Conservation (phyloP, 2,797 vertebrate species). For the Artibeus lituratus region DNA sequence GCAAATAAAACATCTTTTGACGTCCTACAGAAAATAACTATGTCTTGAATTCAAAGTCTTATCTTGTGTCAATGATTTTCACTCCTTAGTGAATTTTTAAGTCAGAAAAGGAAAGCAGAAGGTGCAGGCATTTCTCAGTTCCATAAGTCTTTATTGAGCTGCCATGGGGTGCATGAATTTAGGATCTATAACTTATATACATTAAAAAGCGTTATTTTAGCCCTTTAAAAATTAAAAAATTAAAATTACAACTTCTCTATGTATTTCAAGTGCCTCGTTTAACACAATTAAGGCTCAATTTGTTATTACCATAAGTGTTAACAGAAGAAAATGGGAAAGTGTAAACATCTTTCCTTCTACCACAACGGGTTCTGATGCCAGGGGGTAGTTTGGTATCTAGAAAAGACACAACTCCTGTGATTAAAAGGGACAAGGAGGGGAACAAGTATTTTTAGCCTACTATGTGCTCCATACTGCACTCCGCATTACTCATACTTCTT, state of each 20-base stretch:
- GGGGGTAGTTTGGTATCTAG: not conserved
- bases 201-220: slow-evolving; percentile 40
- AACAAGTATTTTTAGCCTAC: not conserved
- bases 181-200: slow-evolving; percentile 34
- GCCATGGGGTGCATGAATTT: slow-evolving; percentile 42
- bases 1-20: not conserved
- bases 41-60: not conserved
- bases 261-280: slow-evolving; percentile 57
- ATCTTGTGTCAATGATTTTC: not conserved
- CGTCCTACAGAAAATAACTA: not conserved
- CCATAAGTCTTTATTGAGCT: slow-evolving; percentile 54
- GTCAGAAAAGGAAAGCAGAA: not conserved
- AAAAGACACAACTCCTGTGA: not conserved
- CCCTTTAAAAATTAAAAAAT: not conserved
- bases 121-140: not conserved
- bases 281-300: slow-evolving; percentile 40
- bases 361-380: not conserved
- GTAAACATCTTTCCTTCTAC: slow-evolving; percentile 33
- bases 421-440: not conserved
- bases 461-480: not conserved
- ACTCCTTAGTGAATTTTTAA: not conserved
- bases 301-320: slow-evolving; percentile 23
- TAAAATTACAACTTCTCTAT: slow-evolving; percentile 22
- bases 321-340: not conserved
- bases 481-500: not conserved